Evolutionary conservation across 2,797 vertebrate species (phyloP).

Genomic region (Artibeus lituratus): DNA sequence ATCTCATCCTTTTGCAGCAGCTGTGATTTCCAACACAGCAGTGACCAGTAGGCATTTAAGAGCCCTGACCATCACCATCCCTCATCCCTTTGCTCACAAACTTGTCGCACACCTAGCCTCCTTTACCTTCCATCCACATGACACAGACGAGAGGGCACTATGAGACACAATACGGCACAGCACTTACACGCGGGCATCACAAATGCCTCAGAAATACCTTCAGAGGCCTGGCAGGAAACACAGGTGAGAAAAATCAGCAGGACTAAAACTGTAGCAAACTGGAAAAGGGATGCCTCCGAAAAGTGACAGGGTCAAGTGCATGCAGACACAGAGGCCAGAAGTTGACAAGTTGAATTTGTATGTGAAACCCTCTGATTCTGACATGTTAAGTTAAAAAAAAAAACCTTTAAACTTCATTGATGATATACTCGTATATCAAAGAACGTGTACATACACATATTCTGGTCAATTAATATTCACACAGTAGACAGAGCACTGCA

Average conservation of each 20-base stretch:
- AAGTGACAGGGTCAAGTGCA: not conserved
- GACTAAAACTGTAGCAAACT: not conserved
- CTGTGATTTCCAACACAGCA: slow-evolving; percentile 18
- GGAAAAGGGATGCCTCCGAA: not conserved
- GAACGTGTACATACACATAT: not conserved
- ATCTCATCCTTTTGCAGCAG: not conserved
- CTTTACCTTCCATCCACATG: not conserved
- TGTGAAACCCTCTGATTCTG: not conserved
- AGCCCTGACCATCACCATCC: not conserved
- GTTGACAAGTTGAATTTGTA: not conserved
- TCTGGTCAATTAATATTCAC: not conserved
- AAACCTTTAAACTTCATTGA: not conserved
- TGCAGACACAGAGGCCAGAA: not conserved
- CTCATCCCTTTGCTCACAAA: not conserved
- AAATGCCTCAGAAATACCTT: not conserved
- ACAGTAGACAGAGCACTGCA: not conserved
- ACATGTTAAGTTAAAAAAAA: not conserved
- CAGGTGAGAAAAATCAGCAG: not conserved
- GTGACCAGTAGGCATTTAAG: not conserved
- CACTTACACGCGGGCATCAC: not conserved
- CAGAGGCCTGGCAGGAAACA: not conserved
- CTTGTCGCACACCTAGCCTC: not conserved
- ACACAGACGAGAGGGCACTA: not conserved
- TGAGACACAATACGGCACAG: not conserved
- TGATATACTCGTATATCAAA: not conserved